Percentiles rank a stretch among this genome's conserved stretches.
phyloP scores from a whole-genome alignment of 2,113 vertebrate genomes.

The Proteles cristata region DNA sequence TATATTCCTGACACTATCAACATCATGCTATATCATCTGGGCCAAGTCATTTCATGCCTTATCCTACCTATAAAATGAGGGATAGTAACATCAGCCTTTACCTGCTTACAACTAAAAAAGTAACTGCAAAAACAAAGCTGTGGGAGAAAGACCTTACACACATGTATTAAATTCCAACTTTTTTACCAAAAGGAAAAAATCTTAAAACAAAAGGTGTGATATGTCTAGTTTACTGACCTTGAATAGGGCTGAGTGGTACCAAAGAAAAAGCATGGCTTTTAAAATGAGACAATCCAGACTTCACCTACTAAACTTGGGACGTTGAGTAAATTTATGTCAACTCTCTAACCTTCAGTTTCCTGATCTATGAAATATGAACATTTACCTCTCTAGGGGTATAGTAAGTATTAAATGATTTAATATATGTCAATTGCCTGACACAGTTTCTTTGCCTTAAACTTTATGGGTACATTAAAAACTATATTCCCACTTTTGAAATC shows the following conservation, averaged over 20 bases:
- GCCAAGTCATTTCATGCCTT: conserved; percentile 27
- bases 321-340: background rate
- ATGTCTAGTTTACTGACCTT: background rate
- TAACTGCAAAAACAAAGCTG: conserved; percentile 13
- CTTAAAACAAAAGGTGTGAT: background rate
- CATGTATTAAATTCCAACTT: background rate
- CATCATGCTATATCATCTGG: background rate
- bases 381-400: conserved; percentile 14
- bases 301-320: background rate
- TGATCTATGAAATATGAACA: background rate
- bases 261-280: conserved; percentile 3
- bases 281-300: conserved; percentile 12
- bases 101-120: conserved; percentile 38
- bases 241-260: background rate
- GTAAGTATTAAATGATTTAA: conserved; percentile 36
- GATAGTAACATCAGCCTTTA: conserved; percentile 37
- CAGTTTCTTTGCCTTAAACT: background rate
- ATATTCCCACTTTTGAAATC: conserved; percentile 30
- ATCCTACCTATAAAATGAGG: conserved; percentile 24
- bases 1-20: conserved; percentile 27
- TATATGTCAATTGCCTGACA: background rate
- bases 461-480: background rate
- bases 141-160: background rate
- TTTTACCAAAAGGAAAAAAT: conserved; percentile 49
- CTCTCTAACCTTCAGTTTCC: conserved; percentile 29